phyloP scores from a whole-genome alignment of 2,888 invertebrate genomes.

The Hymenopus coronatus region DNA sequence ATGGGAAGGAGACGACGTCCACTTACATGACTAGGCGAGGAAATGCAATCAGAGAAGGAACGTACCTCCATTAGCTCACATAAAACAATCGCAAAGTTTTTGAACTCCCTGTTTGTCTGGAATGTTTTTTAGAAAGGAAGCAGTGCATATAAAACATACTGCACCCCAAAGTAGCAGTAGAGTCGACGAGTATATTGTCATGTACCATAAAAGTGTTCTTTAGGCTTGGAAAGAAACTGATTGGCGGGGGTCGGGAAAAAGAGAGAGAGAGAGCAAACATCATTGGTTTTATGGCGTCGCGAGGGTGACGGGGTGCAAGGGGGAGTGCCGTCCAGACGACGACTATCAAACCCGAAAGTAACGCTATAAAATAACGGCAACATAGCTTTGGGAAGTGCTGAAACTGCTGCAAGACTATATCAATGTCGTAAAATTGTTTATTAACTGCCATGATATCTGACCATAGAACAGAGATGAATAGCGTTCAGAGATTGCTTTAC shows the following conservation, averaged over 20 bases:
- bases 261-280: not conserved
- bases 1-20: no score
- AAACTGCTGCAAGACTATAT: not conserved
- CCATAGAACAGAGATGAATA: no score
- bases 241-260: not conserved
- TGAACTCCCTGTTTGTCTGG: not conserved
- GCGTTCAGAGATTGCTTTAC: no score
- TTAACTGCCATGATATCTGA: not conserved
- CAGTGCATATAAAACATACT: not conserved
- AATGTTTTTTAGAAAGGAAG: not conserved
- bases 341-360: not conserved
- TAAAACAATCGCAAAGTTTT: not conserved
- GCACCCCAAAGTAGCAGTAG: not conserved
- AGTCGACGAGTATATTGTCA: conserved; percentile 19
- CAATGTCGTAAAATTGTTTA: not conserved
- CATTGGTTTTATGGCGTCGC: not conserved
- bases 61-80: no score
- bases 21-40: no score
- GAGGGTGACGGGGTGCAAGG: not conserved
- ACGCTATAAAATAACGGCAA: not conserved
- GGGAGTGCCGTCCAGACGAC: not conserved
- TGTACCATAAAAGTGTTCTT: conserved; percentile 12
- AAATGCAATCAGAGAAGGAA: no score
- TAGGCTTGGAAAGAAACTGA: not conserved
- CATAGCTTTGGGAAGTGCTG: not conserved